Evolutionary conservation across 1,140 invertebrate genomes (phyloP), one percentile per base, ranked within the genome.

Genomic region (Euschistus heros): DNA sequence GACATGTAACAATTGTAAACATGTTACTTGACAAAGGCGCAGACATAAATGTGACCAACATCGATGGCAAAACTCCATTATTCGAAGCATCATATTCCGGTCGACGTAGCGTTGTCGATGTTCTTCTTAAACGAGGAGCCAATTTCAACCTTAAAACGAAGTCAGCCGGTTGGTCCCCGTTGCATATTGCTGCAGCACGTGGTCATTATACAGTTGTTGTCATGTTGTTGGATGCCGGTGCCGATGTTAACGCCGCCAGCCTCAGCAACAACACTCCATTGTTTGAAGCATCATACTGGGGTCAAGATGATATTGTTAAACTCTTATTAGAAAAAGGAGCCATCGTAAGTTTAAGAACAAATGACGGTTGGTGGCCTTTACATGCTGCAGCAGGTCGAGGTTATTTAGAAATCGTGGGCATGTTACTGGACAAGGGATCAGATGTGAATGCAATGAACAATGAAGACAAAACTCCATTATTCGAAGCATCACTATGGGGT

Each of bases 241-340:
- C 47, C 47, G 10, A 50, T 18, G 17, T 50, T 10, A 22, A 50
- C 20, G 47, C 47, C 10, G n/a, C 7, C 7, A 20, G n/a, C 4
- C 10, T 50, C 2, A 22, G n/a, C 5, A 1, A 22, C 2, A 50
- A 50, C 5, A 50, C 47, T 20, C 47, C 47, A 20, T n/a, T 50
- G 47, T 50, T 50, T 18, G 47, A 50, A 50, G 47, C 47, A 10
- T 50, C 47, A 50, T 50, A 50, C 20, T 50, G 47, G 47, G 47
- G 47, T 50, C 47, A 17, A 22, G 47, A 50, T 4, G 47, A 50
- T 20, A n/a, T 50, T 6, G 47, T 50, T 13, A 50, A 50, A 50
- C 20, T 50, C 1, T 22, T 50, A 20, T 18, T 50, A 14, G 47
- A 50, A 5, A 2, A 14, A 20, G 47, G 17, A 10, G 47, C 47